Base-by-base conservation (phyloP, 1,140 invertebrate species). In the Zaprionus lachaisei region DNA sequence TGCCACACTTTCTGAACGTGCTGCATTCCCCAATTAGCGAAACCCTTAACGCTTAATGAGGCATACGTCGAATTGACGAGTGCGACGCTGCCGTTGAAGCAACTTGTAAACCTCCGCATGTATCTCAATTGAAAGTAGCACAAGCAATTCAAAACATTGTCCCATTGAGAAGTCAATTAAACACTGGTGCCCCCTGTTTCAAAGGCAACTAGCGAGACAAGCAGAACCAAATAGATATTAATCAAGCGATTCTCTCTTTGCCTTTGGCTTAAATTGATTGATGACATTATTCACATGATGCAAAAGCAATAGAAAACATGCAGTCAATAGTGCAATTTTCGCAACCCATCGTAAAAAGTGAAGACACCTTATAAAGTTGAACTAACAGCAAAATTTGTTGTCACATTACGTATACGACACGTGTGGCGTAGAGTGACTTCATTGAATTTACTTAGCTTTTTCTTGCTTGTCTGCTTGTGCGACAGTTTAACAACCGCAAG, bases 131-230 rank as follows among this genome's bases (percentile, higher is more conserved):
- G 24, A 49, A 47, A 72, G 26, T 15, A 47, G 26, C 38, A 20
- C 60, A 68, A 68, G 63, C 74, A 75, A 74, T 74, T 72, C 57
- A 66, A 85, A 79, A 65, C 70, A 72, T 76, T 86, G 75, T 73
- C 65, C 83, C 77, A 73, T 49, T 71, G 68, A 44, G 31, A 57
- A 71, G 83, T 82, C 83, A 85, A 85, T 86, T 85, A 86, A 85
- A 71, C 72, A 28, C 28, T 17, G 41, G 4, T 44, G 44, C 56
- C 47, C 62, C 24, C 1, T 28, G 34, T 41, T 58, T 28, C 26
- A 57, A 55, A 54, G n/a, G 38, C 44, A 65, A 72, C 37, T n/a
- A 56, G 71, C 37, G 41, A 22, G 64, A 61, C 61, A 44, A 72
- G 69, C 28, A 56, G 49, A 58, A 38, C 15, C 44, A 72, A 60